Evolutionary conservation across 1,140 invertebrate genomes (phyloP), one percentile per base, ranked within the genome.

Genomic region (Choristoneura fumiferana): DNA sequence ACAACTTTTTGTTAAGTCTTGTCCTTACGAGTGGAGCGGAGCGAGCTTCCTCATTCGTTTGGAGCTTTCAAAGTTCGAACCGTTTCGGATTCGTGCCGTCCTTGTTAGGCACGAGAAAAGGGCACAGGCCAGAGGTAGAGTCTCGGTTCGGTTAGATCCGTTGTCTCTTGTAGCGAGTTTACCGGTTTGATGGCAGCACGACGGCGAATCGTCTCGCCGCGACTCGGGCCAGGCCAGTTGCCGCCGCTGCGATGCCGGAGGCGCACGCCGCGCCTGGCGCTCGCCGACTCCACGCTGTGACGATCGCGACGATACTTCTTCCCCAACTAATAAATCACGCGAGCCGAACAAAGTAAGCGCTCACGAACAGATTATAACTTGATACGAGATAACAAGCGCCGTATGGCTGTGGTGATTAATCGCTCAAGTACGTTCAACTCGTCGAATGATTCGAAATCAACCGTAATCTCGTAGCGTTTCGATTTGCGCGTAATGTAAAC

Each of bases 401-500:
- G 59, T 65, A 67, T 69, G 58, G 70, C 60, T 60, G 67, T 64
- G 54, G 68, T 81, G 77, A 86, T 85, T 85, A 84, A 88, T 80
- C 71, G 73, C 71, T 64, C 60, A 71, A 78, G 71, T 80, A 66
- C 69, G 69, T 81, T 82, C 69, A 67, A 77, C 69, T 84, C 65
- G 59, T 82, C 64, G 60, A 71, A 76, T 69, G 65, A 78, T 72
- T 69, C 54, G 60, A 71, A 69, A 74, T 69, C 78, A 75, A 77
- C 62, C 73, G 65, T 81, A 76, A 81, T 82, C 79, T 78, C 36
- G 33, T 57, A 60, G 67, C 73, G 73, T 74, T 73, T 76, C 71
- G 71, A 71, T 79, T 84, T 80, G 75, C 57, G 59, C 65, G 78
- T 76, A 78, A 81, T 81, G 81, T 86, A 84, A 88, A 85, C 73